Base-by-base conservation (phyloP, 2,888 invertebrate genomes). In the Xylocampa areola region DNA sequence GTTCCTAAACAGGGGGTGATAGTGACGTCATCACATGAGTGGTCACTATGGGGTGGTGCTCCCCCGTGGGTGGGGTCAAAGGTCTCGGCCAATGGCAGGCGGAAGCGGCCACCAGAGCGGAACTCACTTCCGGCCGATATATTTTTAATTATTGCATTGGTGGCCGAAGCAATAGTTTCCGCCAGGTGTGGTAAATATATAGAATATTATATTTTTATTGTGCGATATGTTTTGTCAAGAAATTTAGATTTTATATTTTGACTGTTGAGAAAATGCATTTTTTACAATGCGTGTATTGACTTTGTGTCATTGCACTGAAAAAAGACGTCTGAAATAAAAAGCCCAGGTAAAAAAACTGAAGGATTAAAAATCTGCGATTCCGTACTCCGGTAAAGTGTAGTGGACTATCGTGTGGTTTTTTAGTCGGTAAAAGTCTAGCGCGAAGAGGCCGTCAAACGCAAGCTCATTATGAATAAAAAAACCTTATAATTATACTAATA, bases 1-100 rank as follows among this genome's bases (percentile, higher is more conserved):
- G 6, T 11, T 8, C 16, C 25, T 14, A 13, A 50, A 25, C 13
- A 25, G 37, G 49, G 70, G 70, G 58, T 14, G 11, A 27, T 16
- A 27, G 33, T 63, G 73, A 68, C 58, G 54, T 75, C 60, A 74
- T 11, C 14, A 36, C 50, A 62, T 41, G 36, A 57, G 43, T 54
- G 51, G 36, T 33, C 36, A 37, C 35, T 11, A 30, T 27, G 36
- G 73, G 68, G 76, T 52, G 70, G 25, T 23, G 37, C 39, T 23
- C 44, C 68, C 73, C 73, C 82, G 82, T 81, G 85, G 90, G 90
- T 80, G 86, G 91, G 92, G 88, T 93, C 91, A 92, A 87, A 92
- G 92, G 92, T 92, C 86, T 85, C 60, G 48, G 76, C 92, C 92
- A 92, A 92, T 92, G 76, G 85, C 79, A 68, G 79, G 84, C 89